Evolutionary conservation across 1,140 invertebrate genomes (phyloP).

Genomic region (Aphaenogaster ashmeadi): DNA sequence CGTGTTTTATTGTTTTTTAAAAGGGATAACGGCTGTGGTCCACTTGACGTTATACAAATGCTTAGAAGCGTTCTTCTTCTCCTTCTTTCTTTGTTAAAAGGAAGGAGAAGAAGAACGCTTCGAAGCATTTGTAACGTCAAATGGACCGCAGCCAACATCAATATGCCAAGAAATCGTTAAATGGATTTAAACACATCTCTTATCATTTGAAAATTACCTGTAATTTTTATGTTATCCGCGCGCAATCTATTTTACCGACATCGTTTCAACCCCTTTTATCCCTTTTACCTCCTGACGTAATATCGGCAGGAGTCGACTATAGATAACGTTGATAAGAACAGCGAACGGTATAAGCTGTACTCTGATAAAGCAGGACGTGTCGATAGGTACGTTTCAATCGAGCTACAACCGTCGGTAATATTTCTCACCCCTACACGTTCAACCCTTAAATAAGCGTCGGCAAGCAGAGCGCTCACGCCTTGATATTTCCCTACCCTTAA

Average conservation of each 20-base stretch:
- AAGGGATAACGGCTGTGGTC: neutral
- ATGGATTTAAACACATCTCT: neutral
- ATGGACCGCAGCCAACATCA: too few relatives aligned
- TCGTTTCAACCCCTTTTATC: neutral
- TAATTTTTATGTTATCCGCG: neutral
- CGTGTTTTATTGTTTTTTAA: neutral
- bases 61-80: too few relatives aligned
- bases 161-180: neutral
- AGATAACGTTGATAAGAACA: neutral
- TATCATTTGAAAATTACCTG: neutral
- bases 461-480: neutral
- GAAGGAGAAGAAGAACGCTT: too few relatives aligned
- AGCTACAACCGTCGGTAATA: constrained; percentile 35
- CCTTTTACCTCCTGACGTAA: neutral
- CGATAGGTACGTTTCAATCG: neutral
- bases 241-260: constrained; percentile 41
- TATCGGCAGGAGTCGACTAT: neutral
- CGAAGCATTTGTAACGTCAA: too few relatives aligned
- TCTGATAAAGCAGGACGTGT: constrained; percentile 5
- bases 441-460: constrained; percentile 22
- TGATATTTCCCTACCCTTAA: neutral
- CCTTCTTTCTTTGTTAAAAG: too few relatives aligned
- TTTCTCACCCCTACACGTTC: constrained; percentile 6
- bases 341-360: neutral
- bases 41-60: too few relatives aligned